phyloP scores from a whole-genome alignment of 2,113 vertebrate species.

The Asarcornis scutulata region DNA sequence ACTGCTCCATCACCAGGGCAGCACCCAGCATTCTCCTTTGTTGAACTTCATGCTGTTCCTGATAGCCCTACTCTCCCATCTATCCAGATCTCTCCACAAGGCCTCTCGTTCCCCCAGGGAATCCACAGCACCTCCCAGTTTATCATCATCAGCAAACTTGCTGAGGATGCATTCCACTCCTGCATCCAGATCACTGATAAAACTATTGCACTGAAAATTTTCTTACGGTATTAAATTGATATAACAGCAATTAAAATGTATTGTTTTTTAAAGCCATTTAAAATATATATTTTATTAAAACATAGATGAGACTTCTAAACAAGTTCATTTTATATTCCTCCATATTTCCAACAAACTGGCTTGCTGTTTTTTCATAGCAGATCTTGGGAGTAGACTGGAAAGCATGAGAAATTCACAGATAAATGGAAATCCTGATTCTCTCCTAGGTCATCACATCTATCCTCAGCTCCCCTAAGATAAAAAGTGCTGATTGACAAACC shows the following conservation, averaged over 20 bases:
- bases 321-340: not conserved
- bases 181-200: not conserved
- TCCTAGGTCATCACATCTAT: not conserved
- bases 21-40: too few relatives aligned
- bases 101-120: too few relatives aligned
- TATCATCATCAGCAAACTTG: not conserved
- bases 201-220: not conserved
- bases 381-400: not conserved
- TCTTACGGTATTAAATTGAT: not conserved
- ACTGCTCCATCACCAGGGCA: too few relatives aligned
- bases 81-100: too few relatives aligned
- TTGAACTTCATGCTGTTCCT: too few relatives aligned
- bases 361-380: not conserved
- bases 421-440: not conserved
- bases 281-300: not conserved
- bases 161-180: not conserved
- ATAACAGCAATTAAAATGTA: not conserved
- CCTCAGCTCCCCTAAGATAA: not conserved
- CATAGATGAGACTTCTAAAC: not conserved
- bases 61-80: too few relatives aligned
- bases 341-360: not conserved
- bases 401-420: not conserved
- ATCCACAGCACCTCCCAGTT: too few relatives aligned
- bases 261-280: not conserved
- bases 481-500: not conserved